Evolutionary conservation across 2,797 vertebrate species (phyloP).

Genomic region (Aulostomus chinensis): DNA sequence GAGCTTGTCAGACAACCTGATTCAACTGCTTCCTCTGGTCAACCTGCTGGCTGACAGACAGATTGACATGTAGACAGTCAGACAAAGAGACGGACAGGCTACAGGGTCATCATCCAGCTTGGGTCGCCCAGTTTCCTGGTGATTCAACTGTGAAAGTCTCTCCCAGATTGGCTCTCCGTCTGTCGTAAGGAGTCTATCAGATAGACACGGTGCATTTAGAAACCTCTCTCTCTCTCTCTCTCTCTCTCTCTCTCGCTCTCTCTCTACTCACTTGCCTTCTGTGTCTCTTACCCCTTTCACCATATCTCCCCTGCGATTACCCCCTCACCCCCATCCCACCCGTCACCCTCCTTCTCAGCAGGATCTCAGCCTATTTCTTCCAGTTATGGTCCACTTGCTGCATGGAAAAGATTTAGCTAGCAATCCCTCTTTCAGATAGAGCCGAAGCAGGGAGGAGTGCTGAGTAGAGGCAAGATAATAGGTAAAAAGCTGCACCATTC

Average conservation of each 20-base stretch:
- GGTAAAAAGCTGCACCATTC: constrained; percentile 5
- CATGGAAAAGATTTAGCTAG: constrained; percentile 38
- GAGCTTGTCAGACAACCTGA: too few species aligned
- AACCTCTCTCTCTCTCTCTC: constrained; percentile 23
- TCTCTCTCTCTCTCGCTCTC: too few species aligned
- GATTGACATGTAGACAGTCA: too few species aligned
- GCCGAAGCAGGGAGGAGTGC: background rate
- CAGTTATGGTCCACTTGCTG: constrained; percentile 49
- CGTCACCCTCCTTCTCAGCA: constrained; percentile 18
- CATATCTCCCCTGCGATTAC: too few species aligned
- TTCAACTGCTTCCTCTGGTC: too few species aligned
- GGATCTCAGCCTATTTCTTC: constrained; percentile 53
- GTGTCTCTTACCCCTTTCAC: too few species aligned
- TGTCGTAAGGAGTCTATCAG: constrained; percentile 41
- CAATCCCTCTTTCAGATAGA: constrained; percentile 37
- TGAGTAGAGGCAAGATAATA: constrained; percentile 20
- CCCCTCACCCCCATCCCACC: too few species aligned
- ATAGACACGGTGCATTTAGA: constrained; percentile 64
- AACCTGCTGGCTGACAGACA: too few species aligned
- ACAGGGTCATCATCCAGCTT: too few species aligned
- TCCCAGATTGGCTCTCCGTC: constrained; percentile 54
- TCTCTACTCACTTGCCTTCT: too few species aligned
- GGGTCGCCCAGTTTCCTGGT: constrained; percentile 24
- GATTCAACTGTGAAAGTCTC: constrained; percentile 56
- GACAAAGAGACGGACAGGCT: too few species aligned